phyloP scores from a whole-genome alignment of 2,797 vertebrate genomes.

The Monodelphis domestica region DNA sequence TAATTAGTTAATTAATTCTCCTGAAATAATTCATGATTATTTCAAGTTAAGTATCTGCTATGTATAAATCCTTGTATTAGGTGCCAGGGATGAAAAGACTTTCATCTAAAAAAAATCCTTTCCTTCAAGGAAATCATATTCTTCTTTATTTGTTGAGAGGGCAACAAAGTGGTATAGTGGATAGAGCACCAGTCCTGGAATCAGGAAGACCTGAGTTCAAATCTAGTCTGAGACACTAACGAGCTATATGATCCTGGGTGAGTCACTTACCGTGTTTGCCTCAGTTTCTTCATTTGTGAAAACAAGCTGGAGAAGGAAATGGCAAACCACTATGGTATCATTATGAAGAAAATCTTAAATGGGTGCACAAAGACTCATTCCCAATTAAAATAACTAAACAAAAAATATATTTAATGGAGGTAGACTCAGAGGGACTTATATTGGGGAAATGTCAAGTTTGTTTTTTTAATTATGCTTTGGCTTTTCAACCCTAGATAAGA shows the following conservation, averaged over 20 bases:
- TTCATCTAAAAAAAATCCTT: neutral
- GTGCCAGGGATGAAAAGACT: neutral
- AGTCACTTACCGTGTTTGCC: neutral
- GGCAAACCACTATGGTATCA: neutral
- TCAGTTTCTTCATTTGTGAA: neutral
- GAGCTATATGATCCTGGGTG: neutral
- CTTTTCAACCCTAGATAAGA: neutral
- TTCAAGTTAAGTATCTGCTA: neutral
- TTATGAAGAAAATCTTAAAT: neutral
- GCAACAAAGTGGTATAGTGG: neutral
- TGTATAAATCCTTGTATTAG: neutral
- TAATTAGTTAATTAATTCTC: neutral
- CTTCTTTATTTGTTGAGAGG: neutral
- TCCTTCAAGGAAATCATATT: neutral
- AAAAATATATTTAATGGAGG: neutral
- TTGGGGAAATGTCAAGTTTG: neutral
- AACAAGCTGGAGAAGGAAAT: neutral
- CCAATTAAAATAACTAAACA: neutral
- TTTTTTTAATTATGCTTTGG: neutral
- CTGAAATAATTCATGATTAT: neutral
- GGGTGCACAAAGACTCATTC: neutral
- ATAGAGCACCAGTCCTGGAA: neutral
- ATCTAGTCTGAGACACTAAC: neutral
- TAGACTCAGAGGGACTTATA: neutral
- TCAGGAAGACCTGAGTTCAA: neutral